phyloP scores from a whole-genome alignment of 2,113 vertebrate genomes.

The Trematocara unimaculatum region DNA sequence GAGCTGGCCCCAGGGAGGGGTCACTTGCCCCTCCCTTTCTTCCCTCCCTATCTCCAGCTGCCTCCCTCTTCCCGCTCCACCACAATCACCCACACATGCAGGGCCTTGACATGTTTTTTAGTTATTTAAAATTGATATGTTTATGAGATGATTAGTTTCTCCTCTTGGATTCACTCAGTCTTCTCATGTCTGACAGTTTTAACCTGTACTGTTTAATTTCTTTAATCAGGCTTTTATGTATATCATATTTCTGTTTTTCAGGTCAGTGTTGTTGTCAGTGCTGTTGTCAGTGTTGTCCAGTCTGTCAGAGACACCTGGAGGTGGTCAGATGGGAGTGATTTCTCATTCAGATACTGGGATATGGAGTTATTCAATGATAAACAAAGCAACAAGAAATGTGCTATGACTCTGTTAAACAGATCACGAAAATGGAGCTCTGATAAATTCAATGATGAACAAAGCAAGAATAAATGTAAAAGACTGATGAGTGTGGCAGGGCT shows the following conservation, averaged over 20 bases:
- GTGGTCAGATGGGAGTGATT: neutral
- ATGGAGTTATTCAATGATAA: fast-evolving
- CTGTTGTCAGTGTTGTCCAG: neutral
- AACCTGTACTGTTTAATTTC: neutral
- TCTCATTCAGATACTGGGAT: neutral
- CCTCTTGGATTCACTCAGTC: neutral
- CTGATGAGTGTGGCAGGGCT: neutral
- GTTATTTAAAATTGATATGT: neutral
- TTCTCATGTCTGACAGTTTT: neutral
- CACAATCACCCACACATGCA: too few relatives aligned
- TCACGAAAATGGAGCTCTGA: neutral
- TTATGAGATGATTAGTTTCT: neutral
- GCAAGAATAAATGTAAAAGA: neutral
- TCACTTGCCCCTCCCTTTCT: too few relatives aligned
- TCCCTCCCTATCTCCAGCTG: too few relatives aligned
- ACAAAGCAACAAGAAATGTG: neutral
- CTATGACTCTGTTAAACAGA: neutral
- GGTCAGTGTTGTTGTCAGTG: neutral
- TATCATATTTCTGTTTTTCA: neutral
- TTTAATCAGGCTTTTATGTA: neutral
- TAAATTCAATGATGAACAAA: neutral
- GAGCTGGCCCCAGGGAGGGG: too few relatives aligned
- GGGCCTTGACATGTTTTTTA: too few relatives aligned
- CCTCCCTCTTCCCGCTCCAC: too few relatives aligned
- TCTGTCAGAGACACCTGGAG: neutral